Evolutionary conservation across 2,888 invertebrate genomes (phyloP), one percentile per base, ranked within the genome.

Genomic region (Folsomia candida): DNA sequence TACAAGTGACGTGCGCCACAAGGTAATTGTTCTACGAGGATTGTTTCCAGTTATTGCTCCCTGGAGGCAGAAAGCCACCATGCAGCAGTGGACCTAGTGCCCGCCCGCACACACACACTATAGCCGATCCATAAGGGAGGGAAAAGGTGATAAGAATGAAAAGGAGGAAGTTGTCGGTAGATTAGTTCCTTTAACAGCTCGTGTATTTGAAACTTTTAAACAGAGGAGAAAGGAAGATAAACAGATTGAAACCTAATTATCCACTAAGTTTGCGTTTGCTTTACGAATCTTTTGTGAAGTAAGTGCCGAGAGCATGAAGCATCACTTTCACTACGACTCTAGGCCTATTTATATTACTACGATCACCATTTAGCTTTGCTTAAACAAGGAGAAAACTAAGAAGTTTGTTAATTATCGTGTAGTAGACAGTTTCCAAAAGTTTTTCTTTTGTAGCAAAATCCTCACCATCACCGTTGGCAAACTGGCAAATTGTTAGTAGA

Each of bases 241-340:
- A 65, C 65, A 65, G 65, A 65, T 65, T 65, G 54, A 65, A 65
- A 65, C 65, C 57, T 65, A 65, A 65, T 65, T 65, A 65, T 65
- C 65, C 65, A 54, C 63, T 28, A 65, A 65, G 65, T 65, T 65
- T 65, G 20, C n/a, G n/a, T n/a, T 14, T 54, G 6, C 51, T 64
- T 51, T 54, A 65, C 18, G 54, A 65, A 54, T 65, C 65, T 65
- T 65, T 51, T 57, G 29, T 28, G 28, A 65, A 65, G n/a, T n/a
- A n/a, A n/a, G 47, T 57, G 54, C 54, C 57, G 27, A 47, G 28
- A 51, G 54, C 54, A 54, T 54, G 18, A 37, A 37, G 37, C 37
- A 37, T 37, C 37, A 37, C 37, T 37, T 37, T 37, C n/a, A n/a
- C n/a, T n/a, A n/a, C n/a, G n/a, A n/a, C n/a, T n/a, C n/a, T n/a